A percentile compares a stretch with the other conserved stretches of the same genome.
These are phyloP conservation scores for Pollenia labialis DNA, from an alignment of 2,888 invertebrate genomes.

Conservation along the genomic window DNA sequence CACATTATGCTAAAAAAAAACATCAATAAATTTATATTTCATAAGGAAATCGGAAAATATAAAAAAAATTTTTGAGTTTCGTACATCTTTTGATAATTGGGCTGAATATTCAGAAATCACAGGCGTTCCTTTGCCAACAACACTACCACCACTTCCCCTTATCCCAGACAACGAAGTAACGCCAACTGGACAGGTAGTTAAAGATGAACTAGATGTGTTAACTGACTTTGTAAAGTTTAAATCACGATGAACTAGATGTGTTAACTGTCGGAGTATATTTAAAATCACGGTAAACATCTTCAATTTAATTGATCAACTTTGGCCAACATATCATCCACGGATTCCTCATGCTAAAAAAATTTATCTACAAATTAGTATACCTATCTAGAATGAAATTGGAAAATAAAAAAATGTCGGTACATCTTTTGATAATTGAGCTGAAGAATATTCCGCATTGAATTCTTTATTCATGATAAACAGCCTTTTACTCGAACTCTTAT, in stretches of 20 bases:
- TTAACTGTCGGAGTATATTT: background rate
- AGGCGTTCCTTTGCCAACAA: background rate
- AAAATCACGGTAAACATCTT: conserved; percentile 67
- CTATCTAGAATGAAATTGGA: background rate
- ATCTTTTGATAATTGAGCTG: background rate
- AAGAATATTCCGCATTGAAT: background rate
- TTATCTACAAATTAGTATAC: background rate
- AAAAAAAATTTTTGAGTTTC: background rate
- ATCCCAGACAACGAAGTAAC: background rate
- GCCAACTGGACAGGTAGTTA: background rate
- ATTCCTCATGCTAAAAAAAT: conserved; percentile 37
- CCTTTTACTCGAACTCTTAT: background rate
- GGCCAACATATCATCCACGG: conserved; percentile 65
- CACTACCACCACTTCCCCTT: background rate
- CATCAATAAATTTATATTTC: background rate
- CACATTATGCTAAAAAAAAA: conserved; percentile 19
- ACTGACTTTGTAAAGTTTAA: conserved; percentile 17
- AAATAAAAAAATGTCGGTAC: conserved; percentile 14
- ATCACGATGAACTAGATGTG: conserved; percentile 12
- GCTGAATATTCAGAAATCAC: background rate
- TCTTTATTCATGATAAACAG: background rate
- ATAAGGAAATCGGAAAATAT: background rate
- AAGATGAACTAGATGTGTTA: background rate
- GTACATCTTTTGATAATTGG: conserved; percentile 29
- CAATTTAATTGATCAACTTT: conserved; percentile 69